Base-by-base conservation (phyloP, 1,140 invertebrate species). In the Belonocnema kinseyi region DNA sequence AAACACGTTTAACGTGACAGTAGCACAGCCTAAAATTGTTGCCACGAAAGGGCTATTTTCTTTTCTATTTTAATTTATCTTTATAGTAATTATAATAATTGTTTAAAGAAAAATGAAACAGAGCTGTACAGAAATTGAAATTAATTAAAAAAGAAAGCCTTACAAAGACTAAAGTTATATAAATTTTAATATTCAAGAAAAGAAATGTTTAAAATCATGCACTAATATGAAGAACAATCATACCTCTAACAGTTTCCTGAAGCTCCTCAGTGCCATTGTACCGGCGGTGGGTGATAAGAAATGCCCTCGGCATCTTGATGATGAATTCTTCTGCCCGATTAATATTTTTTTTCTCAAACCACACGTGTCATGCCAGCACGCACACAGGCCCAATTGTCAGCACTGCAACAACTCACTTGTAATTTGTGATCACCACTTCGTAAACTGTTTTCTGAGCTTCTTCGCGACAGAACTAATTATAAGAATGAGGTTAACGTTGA, bases 251-350 rank as follows among this genome's bases (percentile, higher is more conserved):
- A 21, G 87, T 76, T 33, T 88, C 85, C 72, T 89, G 87, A 77
- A 91, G 86, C 72, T 91, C 88, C 33, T 88, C 89, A 17, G 86
- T 85, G 73, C 89, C 88, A 78, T 93, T 91, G 87, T 93, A 93
- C 16, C 93, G 90, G 51, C 92, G 90, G 77, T 92, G 92, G 5
- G 93, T 93, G 80, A 93, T 93, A 21, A 93, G 91, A 79, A 93
- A 93, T 19, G 93, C 92, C 77, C 92, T 89, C 72, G 93, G 93
- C 93, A 93, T 93, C 52, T 89, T 83, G 54, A 73, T 16, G 21
- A 16, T 58, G 51, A 12, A 61, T 19, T 61, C 46, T 26, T 50
- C 19, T 14, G 3, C 17, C 17, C 54, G 16, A 50, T n/a, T 21
- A n/a, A 6, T 53, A 51, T 72, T 74, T 52, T 7, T 21, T 17